Evolutionary conservation across 2,888 invertebrate genomes (phyloP).

Genomic region (Synanthedon andrenaeformis): DNA sequence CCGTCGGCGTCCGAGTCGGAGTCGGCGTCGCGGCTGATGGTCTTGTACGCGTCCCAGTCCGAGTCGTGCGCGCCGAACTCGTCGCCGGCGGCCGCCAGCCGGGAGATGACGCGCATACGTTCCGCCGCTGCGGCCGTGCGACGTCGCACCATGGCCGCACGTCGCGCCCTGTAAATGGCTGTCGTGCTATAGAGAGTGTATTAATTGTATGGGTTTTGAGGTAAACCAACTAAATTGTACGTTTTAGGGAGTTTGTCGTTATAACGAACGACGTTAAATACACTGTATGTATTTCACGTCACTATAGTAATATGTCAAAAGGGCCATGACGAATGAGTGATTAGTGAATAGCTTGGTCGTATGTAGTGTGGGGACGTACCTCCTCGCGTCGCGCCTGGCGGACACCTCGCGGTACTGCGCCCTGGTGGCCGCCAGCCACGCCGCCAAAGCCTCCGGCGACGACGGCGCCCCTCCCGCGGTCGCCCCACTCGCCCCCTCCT

Average conservation of each 20-base stretch:
- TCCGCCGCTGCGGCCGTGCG: conserved; percentile 94
- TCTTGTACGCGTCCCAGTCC: conserved; percentile 97
- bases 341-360: too few species aligned
- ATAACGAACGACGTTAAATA: too few species aligned
- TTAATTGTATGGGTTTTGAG: too few species aligned
- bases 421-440: conserved; percentile 68
- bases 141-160: conserved; percentile 89
- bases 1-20: conserved; percentile 94
- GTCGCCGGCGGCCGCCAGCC: conserved; percentile 80
- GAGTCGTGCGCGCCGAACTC: conserved; percentile 95
- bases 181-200: conserved; percentile 15
- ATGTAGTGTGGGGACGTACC: too few species aligned
- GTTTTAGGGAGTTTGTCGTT: too few species aligned
- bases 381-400: conserved; percentile 76
- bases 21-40: conserved; percentile 72
- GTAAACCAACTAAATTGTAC: too few species aligned
- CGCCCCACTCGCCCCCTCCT: conserved; percentile 74
- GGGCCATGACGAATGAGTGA: too few species aligned
- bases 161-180: conserved; percentile 69
- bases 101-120: conserved; percentile 93
- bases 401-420: conserved; percentile 78
- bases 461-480: conserved; percentile 46
- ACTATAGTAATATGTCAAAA: too few species aligned
- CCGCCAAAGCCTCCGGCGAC: conserved; percentile 61
- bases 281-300: too few species aligned